Evolutionary conservation across 1,140 invertebrate genomes (phyloP), one percentile per base, ranked within the genome.

Genomic region (Glossosoma conforme): DNA sequence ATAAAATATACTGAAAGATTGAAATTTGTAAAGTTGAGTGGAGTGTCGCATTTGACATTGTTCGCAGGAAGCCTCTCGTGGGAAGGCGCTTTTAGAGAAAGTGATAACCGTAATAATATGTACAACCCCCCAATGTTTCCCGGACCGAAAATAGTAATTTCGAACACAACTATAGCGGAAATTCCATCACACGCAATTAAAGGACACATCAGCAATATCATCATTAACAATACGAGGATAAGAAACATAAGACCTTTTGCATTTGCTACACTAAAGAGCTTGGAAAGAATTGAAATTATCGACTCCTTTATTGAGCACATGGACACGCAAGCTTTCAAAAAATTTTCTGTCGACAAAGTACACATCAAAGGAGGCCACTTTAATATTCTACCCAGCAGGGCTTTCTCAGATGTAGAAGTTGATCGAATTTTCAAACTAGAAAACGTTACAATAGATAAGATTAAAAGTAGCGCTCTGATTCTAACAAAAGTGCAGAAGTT

Each of bases 241-340:
- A 72, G 77, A 1, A 70, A 73, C 17, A 68, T 89, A 33, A 75
- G 74, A 46, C 78, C 86, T 0, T 89, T 85, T 61, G 84, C 86
- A 0, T 86, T 91, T 62, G 81, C 83, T 42, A 86, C 82, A 60
- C 67, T 87, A 1, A 64, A 72, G 2, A 77, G 77, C 42, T 70
- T 71, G n/a, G 68, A 71, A 54, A 72, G 64, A 18, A 68, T 84
- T 37, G 68, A 76, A 54, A 62, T 83, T 20, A 61, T 47, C 11
- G 74, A 85, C 57, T 78, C 77, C 44, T 61, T 57, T 1, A 68
- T 87, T 14, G 74, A 76, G 18, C 74, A 68, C 6, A 73, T 87
- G 13, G 81, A 86, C 56, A 76, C 78, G 18, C 84, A 88, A 62
- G 80, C 85, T 1, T 87, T 90, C 58, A 89, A 89, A 50, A 87